Conservation (phyloP, 2,113 vertebrate species). For the Phalacrocorax carbo region DNA sequence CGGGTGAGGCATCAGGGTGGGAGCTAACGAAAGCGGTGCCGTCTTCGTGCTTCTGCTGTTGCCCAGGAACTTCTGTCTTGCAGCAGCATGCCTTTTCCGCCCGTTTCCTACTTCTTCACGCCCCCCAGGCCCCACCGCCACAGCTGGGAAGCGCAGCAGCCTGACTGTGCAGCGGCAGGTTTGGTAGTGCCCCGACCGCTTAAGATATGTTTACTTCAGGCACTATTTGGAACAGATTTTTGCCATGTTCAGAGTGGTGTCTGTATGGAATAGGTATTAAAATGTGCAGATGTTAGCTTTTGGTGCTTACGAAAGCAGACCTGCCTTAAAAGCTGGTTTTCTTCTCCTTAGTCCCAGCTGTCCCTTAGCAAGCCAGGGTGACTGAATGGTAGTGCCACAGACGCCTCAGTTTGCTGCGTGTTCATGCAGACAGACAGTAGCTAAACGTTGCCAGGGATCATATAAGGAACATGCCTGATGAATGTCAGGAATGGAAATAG, state of each 20-base stretch:
- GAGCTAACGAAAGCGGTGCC: accelerated
- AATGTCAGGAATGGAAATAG: not conserved
- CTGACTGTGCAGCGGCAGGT: not conserved
- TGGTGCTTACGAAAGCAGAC: not conserved
- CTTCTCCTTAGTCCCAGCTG: not conserved
- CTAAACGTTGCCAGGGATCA: accelerated
- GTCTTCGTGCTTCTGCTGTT: not conserved
- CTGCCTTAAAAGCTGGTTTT: not conserved
- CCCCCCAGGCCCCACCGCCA: accelerated
- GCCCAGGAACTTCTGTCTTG: not conserved
- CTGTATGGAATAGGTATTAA: accelerated
- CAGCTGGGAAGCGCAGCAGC: not conserved
- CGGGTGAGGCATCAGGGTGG: accelerated
- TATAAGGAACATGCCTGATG: accelerated
- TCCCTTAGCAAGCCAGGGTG: accelerated
- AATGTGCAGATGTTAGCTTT: accelerated
- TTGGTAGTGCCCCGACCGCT: not conserved
- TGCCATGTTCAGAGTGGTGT: accelerated
- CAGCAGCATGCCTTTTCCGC: accelerated
- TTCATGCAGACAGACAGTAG: accelerated
- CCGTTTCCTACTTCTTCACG: not conserved
- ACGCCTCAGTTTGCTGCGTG: accelerated
- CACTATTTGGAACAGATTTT: accelerated
- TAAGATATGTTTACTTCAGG: not conserved
- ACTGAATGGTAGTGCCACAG: accelerated